phyloP scores from a whole-genome alignment of 2,888 invertebrate species.

The Lepas anatifera region DNA sequence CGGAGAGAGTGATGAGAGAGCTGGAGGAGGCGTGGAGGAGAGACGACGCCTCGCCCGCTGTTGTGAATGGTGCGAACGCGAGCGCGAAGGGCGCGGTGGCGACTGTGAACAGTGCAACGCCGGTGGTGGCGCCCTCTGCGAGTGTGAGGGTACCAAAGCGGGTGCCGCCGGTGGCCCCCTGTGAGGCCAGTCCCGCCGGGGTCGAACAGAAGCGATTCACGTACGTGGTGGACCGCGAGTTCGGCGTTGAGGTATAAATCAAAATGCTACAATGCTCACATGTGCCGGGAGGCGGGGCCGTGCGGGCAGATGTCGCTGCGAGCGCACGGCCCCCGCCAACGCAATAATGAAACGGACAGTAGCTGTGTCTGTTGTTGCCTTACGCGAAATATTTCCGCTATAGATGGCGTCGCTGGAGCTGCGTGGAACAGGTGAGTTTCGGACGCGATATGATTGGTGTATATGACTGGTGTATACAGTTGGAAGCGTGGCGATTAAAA shows the following conservation, averaged over 20 bases:
- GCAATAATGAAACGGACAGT: slow-evolving; percentile 1
- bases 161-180: background rate
- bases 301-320: too few relatives aligned
- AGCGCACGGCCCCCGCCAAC: too few relatives aligned
- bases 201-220: slow-evolving; percentile 23
- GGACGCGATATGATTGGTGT: too few relatives aligned
- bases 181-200: slow-evolving; percentile 13
- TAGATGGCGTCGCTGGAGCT: background rate
- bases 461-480: too few relatives aligned
- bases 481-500: too few relatives aligned
- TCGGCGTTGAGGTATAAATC: slow-evolving; percentile 26
- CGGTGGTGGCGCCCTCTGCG: background rate
- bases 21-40: background rate
- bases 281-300: too few relatives aligned
- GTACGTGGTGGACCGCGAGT: slow-evolving; percentile 26
- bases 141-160: too few relatives aligned
- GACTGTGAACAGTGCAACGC: too few relatives aligned
- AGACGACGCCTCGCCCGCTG: background rate
- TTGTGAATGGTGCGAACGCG: background rate
- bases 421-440: too few relatives aligned
- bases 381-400: background rate
- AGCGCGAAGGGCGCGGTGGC: too few relatives aligned
- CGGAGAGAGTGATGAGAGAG: background rate
- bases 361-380: background rate
- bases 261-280: slow-evolving; percentile 12